Base-by-base conservation (phyloP, 2,113 vertebrate genomes). In the Ptyas mucosa region DNA sequence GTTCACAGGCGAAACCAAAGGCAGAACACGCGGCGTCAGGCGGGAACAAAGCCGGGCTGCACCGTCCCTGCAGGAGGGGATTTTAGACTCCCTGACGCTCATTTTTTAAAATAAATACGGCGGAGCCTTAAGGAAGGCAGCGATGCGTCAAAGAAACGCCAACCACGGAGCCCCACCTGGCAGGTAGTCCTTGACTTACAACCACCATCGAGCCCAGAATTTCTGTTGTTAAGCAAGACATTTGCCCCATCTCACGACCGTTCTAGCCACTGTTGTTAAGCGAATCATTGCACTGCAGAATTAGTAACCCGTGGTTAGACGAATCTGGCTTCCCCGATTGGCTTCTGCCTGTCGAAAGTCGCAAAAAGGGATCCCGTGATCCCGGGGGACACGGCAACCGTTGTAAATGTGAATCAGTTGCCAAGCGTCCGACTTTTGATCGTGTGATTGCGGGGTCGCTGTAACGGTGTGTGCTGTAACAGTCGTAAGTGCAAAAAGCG, bases 1-100 rank as follows among this genome's bases (percentile, higher is more conserved):
- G n/a, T 75, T 34, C 64, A 14, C 4, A 0, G n/a, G 69, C 6
- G 0, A 8, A 34, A 39, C n/a, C 6, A 1, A 75, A 20, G n/a
- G n/a, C 64, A 18, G 29, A 0, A 14, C 26, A 5, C 0, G 11
- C 58, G 3, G 58, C 0, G 26, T n/a, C 4, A 14, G 0, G 5
- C 1, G 29, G 14, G 14, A 39, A 75, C 6, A 0, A 39, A 75
- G 69, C n/a, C 64, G 15, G 29, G n/a, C 14, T 61, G 58, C 26
- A 24, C 58, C 0, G 3, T 10, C 61, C 3, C 61, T 64, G 61
- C 26, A 29, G 61, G 29, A 4, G 11, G 10, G 61, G 26, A 1
- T 18, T 39, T 20, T 1, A 15, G 14, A 18, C 69, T 2, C n/a
- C 29, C 34, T 2, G 2, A 39, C 1, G 2, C 69, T 39, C n/a